Conservation (phyloP, 2,888 invertebrate genomes). For the Phymatocera aterrima region DNA sequence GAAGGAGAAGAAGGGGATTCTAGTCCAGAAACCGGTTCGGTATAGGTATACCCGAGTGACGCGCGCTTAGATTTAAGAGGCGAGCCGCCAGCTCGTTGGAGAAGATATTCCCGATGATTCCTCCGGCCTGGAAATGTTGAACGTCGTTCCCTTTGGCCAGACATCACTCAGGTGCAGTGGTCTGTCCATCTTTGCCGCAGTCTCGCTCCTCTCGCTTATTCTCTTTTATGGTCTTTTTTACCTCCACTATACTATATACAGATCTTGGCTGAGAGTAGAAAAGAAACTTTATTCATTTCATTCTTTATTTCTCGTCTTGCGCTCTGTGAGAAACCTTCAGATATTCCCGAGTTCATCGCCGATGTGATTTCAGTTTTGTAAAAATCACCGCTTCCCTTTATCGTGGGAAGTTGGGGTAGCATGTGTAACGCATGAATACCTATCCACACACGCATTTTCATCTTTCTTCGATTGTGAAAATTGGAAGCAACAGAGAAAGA, state of each 20-base stretch:
- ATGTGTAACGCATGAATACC: too few relatives aligned
- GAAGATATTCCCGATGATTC: constrained; percentile 42
- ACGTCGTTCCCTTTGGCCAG: constrained; percentile 13
- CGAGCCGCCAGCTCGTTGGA: constrained; percentile 20
- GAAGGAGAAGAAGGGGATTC: constrained; percentile 46
- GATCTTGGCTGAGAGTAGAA: constrained; percentile 15
- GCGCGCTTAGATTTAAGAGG: constrained; percentile 38
- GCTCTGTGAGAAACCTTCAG: constrained; percentile 1
- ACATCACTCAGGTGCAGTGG: constrained; percentile 40
- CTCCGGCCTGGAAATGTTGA: constrained; percentile 24
- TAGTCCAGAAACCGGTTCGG: constrained; percentile 55
- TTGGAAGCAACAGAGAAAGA: too few relatives aligned
- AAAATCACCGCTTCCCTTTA: not conserved
- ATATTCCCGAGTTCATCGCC: not conserved
- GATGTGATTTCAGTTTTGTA: not conserved
- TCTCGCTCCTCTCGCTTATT: not conserved
- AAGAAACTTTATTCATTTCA: not conserved
- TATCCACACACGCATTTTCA: too few relatives aligned
- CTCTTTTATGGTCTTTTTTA: constrained; percentile 14
- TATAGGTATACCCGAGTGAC: constrained; percentile 12
- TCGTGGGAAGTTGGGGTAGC: too few relatives aligned
- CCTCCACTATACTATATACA: too few relatives aligned
- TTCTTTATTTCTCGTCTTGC: not conserved
- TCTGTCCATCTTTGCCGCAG: constrained; percentile 29
- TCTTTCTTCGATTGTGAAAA: too few relatives aligned